phyloP scores from a whole-genome alignment of 2,797 vertebrate genomes.

The Spinus olivaceus region DNA sequence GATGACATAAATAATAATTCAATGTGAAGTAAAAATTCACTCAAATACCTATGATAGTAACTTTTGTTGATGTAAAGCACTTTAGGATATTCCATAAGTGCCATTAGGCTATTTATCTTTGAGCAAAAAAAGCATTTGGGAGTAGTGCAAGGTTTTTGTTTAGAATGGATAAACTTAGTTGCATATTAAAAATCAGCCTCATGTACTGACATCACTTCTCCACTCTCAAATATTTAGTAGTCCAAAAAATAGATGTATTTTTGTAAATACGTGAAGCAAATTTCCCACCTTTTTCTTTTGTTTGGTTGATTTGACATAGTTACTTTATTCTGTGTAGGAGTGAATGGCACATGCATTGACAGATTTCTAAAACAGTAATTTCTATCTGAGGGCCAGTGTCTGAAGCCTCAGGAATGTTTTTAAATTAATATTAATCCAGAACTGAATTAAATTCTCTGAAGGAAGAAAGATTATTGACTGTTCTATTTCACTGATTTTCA shows the following conservation, averaged over 20 bases:
- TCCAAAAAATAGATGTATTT: background rate
- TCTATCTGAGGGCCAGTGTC: background rate
- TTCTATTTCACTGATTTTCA: background rate
- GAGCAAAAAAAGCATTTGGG: background rate
- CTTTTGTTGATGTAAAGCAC: constrained; percentile 32
- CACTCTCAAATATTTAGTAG: background rate
- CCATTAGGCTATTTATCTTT: constrained; percentile 18
- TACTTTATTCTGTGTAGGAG: background rate
- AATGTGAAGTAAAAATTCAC: constrained; percentile 37
- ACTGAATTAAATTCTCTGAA: background rate
- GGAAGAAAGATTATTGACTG: background rate
- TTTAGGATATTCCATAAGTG: constrained; percentile 37
- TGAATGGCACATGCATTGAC: background rate
- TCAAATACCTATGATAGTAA: constrained; percentile 30
- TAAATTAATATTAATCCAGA: background rate
- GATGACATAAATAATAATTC: constrained; percentile 54
- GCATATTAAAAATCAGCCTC: background rate
- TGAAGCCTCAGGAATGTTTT: background rate
- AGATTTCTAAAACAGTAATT: background rate
- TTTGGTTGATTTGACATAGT: background rate
- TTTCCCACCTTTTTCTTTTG: background rate
- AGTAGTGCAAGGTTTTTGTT: background rate
- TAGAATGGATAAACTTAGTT: background rate
- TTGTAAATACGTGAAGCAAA: background rate
- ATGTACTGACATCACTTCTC: background rate